Base-by-base conservation (phyloP, 2,888 invertebrate species). In the Nipponacmea schrenckii region DNA sequence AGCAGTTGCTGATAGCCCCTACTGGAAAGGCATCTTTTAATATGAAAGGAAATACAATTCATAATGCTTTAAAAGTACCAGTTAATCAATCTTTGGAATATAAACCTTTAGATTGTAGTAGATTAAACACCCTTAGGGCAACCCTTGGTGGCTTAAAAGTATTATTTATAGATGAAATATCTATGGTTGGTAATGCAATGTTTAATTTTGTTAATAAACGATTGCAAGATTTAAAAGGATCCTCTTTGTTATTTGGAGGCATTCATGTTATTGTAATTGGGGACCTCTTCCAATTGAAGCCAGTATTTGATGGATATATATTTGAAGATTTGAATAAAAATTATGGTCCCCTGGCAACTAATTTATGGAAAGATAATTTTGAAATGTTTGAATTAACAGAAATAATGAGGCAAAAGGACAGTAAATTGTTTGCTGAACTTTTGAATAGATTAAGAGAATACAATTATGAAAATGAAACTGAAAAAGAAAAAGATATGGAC, bases 111-210 rank as follows among this genome's bases (percentile, higher is more conserved):
- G 17, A 67, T 7, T 39, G 64, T 24, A 62, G 48, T 39, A 63
- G 45, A 31, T 44, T 68, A 50, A 62, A 73, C 44, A 74, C 71
- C 1, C 46, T 64, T 45, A 45, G 26, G 24, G 50, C 26, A 39
- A 24, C 50, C 64, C 50, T 68, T 63, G 46, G 63, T 14, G 48
- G 71, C 44, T n/a, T 78, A 4, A 64, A 69, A 65, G 62, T 74
- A 50, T 39, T 79, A 24, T 64, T 79, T n/a, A 74, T 76, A n/a
- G 77, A 79, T 75, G 79, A 79, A 70, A 73, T 79, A 26, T 77
- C 76, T 4, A 79, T 77, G 77, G 77, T 77, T 46, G 77, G 78
- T 5, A 50, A n/a, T 24, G 31, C 26, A 24, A 73, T 76, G 73
- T 67, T 78, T 7, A 68, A 70, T 64, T 69, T 46, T 67, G 50